Base-by-base conservation (phyloP, 2,113 vertebrate species). In the Erpornis zantholeuca region DNA sequence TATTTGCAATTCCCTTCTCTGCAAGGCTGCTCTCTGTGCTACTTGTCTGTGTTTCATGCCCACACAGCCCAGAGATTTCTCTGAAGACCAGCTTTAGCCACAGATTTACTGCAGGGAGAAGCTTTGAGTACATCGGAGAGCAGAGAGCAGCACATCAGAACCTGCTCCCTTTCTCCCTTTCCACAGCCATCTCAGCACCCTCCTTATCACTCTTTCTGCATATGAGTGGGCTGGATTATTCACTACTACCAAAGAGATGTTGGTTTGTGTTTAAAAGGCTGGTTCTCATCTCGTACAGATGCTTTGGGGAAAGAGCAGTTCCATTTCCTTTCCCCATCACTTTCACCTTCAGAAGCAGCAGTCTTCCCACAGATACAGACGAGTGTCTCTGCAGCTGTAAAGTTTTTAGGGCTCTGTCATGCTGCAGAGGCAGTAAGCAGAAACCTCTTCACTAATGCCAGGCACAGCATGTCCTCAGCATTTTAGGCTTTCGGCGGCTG, bases 161-260 rank as follows among this genome's bases (percentile, higher is more conserved):
- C 23, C 23, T 78, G 38, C 23, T 56, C 12, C 29, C 27, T 63
- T 63, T 31, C 8, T 73, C 8, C 45, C 42, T 59, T 77, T 68
- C 64, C 52, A 44, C 44, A 73, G 28, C 42, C 2, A 0, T 42
- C 28, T 73, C 77, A 88, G 38, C 65, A 64, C 27, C 20, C 8
- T 15, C 1, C 0, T 47, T 84, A 42, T 28, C 38, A 44, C 52
- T 69, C 20, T 65, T 38, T 7, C 54, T 68, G 35, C 0, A 0
- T 29, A 8, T 31, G 33, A 33, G 40, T 56, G 57, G 70, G 22
- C 18, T 56, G 57, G 20, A 69, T 72, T 76, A 72, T 31, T 85
- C 40, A 27, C 10, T 60, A 22, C 60, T 61, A 23, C 33, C 38
- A 28, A 68, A 56, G 65, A 65, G 16, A 31, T 4, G 4, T 16